Conservation (phyloP, 2,888 invertebrate genomes). For the Torymus auratus region DNA sequence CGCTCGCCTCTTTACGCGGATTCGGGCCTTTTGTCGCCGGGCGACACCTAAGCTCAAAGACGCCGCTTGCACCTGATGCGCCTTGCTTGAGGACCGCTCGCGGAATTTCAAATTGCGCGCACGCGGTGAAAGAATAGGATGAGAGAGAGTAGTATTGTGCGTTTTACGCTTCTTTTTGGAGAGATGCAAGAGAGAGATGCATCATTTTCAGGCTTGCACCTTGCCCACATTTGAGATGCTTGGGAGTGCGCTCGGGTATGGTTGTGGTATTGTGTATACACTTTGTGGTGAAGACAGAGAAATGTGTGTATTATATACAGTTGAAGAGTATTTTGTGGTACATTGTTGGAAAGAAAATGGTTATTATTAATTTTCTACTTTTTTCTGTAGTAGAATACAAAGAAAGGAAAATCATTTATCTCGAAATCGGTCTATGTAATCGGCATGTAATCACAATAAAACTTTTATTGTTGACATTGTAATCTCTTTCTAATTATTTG, state of each 20-base stretch:
- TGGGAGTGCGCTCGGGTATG: too few species aligned
- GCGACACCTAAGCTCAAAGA: conserved; percentile 65
- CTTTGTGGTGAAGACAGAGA: not conserved
- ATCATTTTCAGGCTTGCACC: not conserved
- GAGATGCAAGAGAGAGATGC: not conserved
- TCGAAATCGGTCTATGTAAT: too few species aligned
- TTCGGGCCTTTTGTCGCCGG: conserved; percentile 71
- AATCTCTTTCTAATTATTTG: too few species aligned
- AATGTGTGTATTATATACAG: not conserved
- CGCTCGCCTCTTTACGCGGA: conserved; percentile 70
- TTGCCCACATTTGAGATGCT: not conserved
- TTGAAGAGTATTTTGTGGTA: too few species aligned
- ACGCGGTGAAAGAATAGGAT: not conserved
- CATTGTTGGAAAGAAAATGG: too few species aligned
- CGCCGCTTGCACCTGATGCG: conserved; percentile 68
- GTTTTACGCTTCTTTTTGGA: conserved; percentile 14
- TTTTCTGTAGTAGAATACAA: too few species aligned
- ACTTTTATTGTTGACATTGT: too few species aligned
- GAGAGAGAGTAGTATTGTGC: not conserved
- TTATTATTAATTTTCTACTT: too few species aligned
- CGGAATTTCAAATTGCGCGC: conserved; percentile 62
- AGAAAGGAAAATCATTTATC: too few species aligned
- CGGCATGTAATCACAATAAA: too few species aligned
- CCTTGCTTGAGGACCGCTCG: conserved; percentile 56
- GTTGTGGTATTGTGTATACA: too few species aligned